Percentiles rank a stretch among this genome's conserved stretches.
These are phyloP conservation scores for Rhinolophus ferrumequinum DNA, from an alignment of 2,113 vertebrate species.

Conservation along the genomic window DNA sequence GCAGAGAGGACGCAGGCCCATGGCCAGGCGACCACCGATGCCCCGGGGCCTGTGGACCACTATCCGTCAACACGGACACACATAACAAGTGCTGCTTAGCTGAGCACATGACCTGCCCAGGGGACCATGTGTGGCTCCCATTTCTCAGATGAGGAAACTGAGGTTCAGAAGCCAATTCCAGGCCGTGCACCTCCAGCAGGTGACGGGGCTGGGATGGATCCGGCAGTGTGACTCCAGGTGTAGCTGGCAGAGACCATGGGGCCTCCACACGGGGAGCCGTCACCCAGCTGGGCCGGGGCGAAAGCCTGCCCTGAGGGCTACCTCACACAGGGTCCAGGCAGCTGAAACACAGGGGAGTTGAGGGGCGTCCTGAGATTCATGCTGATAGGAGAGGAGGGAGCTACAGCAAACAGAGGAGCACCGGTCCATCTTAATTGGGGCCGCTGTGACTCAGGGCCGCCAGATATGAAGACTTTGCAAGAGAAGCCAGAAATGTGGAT, in stretches of 20 bases:
- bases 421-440: accelerated
- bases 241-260: accelerated
- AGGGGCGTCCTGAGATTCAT: too few species aligned
- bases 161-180: background rate
- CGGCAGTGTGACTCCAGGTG: background rate
- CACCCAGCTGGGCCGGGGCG: too few species aligned
- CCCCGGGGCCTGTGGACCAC: background rate
- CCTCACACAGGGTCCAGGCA: background rate
- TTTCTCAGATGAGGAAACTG: background rate
- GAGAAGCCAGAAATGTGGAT: background rate
- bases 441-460: background rate
- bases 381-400: accelerated
- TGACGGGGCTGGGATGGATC: background rate
- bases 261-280: accelerated
- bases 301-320: too few species aligned
- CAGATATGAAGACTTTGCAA: accelerated
- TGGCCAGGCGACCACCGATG: accelerated
- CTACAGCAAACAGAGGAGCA: accelerated
- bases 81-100: accelerated
- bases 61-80: accelerated
- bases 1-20: background rate
- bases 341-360: accelerated
- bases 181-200: background rate
- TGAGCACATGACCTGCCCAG: background rate
- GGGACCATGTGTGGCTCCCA: accelerated